Evolutionary conservation across 2,113 vertebrate species (phyloP).

Genomic region (Macquaria ambigua): DNA sequence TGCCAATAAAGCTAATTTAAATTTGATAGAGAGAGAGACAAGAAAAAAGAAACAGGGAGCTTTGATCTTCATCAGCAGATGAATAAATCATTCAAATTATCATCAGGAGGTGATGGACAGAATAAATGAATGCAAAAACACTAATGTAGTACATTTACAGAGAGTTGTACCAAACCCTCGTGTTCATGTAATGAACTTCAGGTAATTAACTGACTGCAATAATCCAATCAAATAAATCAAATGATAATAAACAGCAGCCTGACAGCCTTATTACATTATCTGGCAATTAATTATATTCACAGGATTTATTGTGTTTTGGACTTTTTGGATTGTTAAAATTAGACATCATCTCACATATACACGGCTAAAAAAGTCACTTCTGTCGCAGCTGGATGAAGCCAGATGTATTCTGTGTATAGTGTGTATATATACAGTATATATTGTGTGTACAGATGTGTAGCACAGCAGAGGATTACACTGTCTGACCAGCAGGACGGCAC

Average conservation of each 20-base stretch:
- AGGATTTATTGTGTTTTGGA: neutral
- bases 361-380: neutral
- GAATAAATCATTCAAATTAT: constrained; percentile 21
- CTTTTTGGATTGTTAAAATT: neutral
- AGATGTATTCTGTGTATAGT: too few relatives aligned
- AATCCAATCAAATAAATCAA: neutral
- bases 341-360: neutral
- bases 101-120: constrained; percentile 14
- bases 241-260: neutral
- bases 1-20: neutral
- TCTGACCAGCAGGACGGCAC: neutral
- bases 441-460: neutral
- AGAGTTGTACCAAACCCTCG: neutral
- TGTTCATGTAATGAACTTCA: neutral
- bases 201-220: neutral
- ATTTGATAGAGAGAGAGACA: neutral
- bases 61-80: constrained; percentile 16
- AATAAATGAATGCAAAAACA: constrained; percentile 8
- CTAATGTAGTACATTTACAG: neutral
- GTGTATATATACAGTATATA: too few relatives aligned
- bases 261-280: neutral
- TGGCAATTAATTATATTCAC: neutral
- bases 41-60: neutral
- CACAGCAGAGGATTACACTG: neutral
- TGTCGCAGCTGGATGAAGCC: neutral